Evolutionary conservation across 1,140 invertebrate species (phyloP).

Genomic region (Nephila pilipes): DNA sequence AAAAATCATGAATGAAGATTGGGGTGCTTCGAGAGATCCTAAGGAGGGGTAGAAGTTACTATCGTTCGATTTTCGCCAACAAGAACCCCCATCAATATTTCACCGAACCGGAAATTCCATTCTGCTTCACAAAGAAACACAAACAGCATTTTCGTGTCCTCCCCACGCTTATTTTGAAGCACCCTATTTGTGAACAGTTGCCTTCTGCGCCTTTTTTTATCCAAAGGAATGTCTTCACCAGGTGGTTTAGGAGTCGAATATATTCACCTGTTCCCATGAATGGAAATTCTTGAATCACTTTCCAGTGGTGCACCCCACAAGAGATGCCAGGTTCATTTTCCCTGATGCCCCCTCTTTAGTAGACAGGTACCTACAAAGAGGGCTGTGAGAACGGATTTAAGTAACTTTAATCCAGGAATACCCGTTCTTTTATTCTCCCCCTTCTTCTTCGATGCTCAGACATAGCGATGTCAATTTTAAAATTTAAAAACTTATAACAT

Average conservation of each 20-base stretch:
- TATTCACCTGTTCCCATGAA: background rate
- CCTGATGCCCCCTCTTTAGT: background rate
- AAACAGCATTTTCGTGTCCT: background rate
- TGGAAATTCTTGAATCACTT: background rate
- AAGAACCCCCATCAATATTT: background rate
- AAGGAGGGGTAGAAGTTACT: background rate
- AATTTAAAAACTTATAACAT: too few relatives aligned
- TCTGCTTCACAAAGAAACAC: background rate
- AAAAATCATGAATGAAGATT: slow-evolving; percentile 29
- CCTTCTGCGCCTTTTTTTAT: slow-evolving; percentile 8
- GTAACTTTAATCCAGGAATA: background rate
- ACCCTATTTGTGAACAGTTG: slow-evolving; percentile 5
- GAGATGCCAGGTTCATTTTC: background rate
- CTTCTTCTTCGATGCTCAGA: background rate
- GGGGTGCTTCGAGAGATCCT: background rate
- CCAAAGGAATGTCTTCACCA: slow-evolving; percentile 26
- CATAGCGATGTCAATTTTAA: background rate
- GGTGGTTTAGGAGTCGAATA: background rate
- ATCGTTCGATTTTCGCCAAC: background rate
- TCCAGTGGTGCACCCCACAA: background rate
- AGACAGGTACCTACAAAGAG: background rate
- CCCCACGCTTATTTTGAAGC: background rate
- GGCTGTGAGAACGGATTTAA: background rate
- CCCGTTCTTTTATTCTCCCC: too few relatives aligned
- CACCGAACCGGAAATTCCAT: background rate